Evolutionary conservation across 30 jellyfish, hydroid and myxozoan genomes (phyloP).

Genomic region (Mastigias papua): DNA sequence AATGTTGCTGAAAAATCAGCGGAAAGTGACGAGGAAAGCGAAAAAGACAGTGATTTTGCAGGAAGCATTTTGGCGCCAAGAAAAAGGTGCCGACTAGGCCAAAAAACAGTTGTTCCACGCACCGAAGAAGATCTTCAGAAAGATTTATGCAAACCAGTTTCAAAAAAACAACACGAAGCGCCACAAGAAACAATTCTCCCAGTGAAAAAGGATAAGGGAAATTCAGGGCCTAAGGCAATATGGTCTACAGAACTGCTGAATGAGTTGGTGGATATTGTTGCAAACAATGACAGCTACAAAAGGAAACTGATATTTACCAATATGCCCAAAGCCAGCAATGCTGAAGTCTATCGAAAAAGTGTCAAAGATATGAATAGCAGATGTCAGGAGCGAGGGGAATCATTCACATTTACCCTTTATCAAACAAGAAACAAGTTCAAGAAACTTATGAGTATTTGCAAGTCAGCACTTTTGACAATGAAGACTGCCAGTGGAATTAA

Average conservation of each 20-base stretch:
- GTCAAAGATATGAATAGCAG: constrained; percentile 68
- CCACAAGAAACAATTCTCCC: too few relatives aligned
- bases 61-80: too few relatives aligned
- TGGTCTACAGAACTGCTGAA: constrained; percentile 68
- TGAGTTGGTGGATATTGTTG: constrained; percentile 59
- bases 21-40: too few relatives aligned
- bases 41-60: too few relatives aligned
- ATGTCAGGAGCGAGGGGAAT: constrained; percentile 63
- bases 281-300: constrained; percentile 69
- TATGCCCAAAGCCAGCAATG: constrained; percentile 54
- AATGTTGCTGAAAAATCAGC: too few relatives aligned
- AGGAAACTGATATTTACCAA: constrained; percentile 63
- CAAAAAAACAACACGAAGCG: too few relatives aligned
- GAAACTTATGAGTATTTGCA: constrained; percentile 62
- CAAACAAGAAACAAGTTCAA: constrained; percentile 63
- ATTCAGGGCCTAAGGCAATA: constrained; percentile 60
- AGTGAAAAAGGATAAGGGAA: too few relatives aligned
- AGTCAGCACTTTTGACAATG: constrained; percentile 62
- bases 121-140: too few relatives aligned
- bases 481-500: constrained; percentile 22
- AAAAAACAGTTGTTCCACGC: too few relatives aligned
- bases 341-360: constrained; percentile 51
- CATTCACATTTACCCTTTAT: constrained; percentile 34
- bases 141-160: too few relatives aligned
- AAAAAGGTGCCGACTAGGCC: too few relatives aligned